Evolutionary conservation across 1,140 invertebrate species (phyloP).

Genomic region (Eumeta japonica): DNA sequence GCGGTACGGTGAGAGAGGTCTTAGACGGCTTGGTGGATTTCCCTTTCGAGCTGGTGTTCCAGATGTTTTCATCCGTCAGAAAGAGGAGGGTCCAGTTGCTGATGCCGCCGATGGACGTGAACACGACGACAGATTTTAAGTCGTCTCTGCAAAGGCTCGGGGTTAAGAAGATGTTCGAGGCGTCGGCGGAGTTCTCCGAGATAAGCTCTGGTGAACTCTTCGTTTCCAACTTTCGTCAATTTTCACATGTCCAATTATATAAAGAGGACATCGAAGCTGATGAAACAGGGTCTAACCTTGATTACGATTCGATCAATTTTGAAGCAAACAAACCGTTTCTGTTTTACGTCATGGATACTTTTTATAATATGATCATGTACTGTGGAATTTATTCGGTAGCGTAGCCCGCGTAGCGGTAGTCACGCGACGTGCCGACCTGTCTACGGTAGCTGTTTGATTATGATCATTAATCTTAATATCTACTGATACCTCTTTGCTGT

Average conservation of each 20-base stretch:
- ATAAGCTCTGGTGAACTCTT: neutral
- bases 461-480: no score
- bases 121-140: neutral
- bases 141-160: neutral
- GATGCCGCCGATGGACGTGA: neutral
- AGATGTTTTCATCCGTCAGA: neutral
- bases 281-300: no score
- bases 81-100: neutral
- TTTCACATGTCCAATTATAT: neutral
- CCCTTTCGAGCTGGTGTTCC: neutral
- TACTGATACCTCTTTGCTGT: no score
- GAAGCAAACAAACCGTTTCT: no score
- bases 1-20: neutral
- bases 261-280: neutral
- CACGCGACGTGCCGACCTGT: no score
- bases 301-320: no score
- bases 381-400: no score
- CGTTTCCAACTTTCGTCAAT: neutral
- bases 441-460: no score
- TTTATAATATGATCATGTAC: no score
- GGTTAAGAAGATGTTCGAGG: neutral
- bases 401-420: no score
- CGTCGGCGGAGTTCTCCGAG: neutral
- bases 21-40: neutral
- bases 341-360: no score